Percentiles rank a stretch among this genome's conserved stretches.
Conservation (phyloP, 2,113 vertebrate species). For the Plecturocebus donacophilus region DNA sequence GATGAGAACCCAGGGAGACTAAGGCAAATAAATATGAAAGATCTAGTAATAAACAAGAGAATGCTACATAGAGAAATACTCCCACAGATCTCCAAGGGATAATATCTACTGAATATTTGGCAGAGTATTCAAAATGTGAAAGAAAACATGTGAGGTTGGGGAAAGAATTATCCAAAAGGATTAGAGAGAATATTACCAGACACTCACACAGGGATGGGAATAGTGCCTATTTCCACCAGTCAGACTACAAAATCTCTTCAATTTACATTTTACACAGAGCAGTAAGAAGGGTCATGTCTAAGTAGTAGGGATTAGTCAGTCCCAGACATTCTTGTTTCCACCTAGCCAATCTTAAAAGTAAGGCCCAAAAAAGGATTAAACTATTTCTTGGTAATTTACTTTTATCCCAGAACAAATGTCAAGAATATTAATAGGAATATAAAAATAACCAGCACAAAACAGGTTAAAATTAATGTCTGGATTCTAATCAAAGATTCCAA, state of each 20-base stretch:
- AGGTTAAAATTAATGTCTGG: constrained; percentile 32
- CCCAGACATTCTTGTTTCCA: background rate
- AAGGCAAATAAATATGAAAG: background rate
- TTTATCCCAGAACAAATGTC: constrained; percentile 1
- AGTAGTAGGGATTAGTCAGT: background rate
- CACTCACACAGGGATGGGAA: background rate
- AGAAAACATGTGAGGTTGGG: background rate
- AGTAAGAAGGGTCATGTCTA: background rate
- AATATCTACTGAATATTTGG: background rate
- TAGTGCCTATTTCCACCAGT: background rate
- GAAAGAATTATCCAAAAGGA: background rate
- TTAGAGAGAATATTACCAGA: background rate
- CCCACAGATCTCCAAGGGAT: background rate
- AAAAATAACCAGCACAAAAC: constrained; percentile 37
- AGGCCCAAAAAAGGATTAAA: constrained; percentile 34
- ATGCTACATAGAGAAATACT: background rate
- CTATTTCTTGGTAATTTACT: background rate
- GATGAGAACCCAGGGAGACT: background rate
- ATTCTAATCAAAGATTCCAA: constrained; percentile 28
- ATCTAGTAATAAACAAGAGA: background rate
- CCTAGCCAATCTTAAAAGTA: background rate
- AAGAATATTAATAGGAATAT: constrained; percentile 40
- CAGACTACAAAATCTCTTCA: background rate
- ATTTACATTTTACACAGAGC: background rate
- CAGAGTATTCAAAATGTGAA: background rate